phyloP scores from a whole-genome alignment of 2,113 vertebrate genomes.

The Erythrolamprus reginae region DNA sequence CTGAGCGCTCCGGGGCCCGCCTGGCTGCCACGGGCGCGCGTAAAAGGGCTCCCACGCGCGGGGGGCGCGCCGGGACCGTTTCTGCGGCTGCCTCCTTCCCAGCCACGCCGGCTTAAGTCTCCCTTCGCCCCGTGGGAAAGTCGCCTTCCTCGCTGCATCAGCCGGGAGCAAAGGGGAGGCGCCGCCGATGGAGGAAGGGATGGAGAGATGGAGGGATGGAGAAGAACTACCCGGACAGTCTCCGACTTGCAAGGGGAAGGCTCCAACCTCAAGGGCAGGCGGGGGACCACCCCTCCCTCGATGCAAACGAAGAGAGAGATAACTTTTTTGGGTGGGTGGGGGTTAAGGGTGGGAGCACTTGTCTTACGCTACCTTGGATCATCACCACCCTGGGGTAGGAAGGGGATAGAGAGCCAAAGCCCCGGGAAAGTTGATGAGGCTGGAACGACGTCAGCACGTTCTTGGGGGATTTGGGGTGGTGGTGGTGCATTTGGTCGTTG shows the following conservation, averaged over 20 bases:
- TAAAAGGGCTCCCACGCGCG: slow-evolving; percentile 32
- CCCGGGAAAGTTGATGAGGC: neutral
- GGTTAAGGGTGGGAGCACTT: no score
- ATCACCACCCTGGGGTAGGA: neutral
- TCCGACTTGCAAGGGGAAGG: neutral
- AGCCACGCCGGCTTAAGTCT: slow-evolving; percentile 71
- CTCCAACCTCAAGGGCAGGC: neutral
- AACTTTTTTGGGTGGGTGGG: no score
- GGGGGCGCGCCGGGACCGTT: slow-evolving; percentile 47
- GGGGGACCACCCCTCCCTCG: neutral
- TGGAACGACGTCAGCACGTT: no score
- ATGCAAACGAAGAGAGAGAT: no score
- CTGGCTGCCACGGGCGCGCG: slow-evolving; percentile 40
- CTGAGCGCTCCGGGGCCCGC: slow-evolving; percentile 57
- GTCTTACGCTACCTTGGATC: neutral
- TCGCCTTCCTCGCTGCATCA: slow-evolving; percentile 72
- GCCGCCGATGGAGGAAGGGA: no score
- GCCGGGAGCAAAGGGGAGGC: slow-evolving; percentile 36
- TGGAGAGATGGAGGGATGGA: neutral
- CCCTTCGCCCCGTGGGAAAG: slow-evolving; percentile 67
- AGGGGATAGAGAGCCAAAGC: neutral
- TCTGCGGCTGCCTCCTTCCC: neutral
- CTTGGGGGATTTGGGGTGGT: neutral
- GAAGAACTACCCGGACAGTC: neutral
- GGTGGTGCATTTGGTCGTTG: neutral